These are phyloP conservation scores for Masnerella sp. DNA, from an alignment of 2,888 invertebrate species.

Conservation along the genomic window DNA sequence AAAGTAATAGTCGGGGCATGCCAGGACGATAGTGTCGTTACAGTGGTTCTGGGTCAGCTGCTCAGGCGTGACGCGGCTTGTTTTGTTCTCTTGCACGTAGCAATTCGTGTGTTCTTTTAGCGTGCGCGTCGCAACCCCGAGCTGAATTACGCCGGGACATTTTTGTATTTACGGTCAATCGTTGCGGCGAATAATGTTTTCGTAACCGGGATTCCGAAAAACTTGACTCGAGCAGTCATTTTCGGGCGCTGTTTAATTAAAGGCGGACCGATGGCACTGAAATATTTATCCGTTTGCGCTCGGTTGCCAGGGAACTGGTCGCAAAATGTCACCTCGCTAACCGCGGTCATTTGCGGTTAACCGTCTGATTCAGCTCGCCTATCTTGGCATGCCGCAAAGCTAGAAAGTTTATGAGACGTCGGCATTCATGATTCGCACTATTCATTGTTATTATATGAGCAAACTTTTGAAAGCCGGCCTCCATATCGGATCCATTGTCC, in stretches of 20 bases:
- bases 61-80: slow-evolving; percentile 39
- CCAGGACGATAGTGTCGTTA: no score
- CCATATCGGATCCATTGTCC: slow-evolving; percentile 52
- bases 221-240: slow-evolving; percentile 25
- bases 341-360: slow-evolving; percentile 60
- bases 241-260: neutral
- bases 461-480: slow-evolving; percentile 53
- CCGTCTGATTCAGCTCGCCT: slow-evolving; percentile 59
- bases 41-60: slow-evolving; percentile 34
- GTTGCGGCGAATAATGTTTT: slow-evolving; percentile 35
- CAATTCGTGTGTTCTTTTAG: slow-evolving; percentile 35
- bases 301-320: slow-evolving; percentile 51
- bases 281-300: slow-evolving; percentile 45
- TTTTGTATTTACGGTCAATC: slow-evolving; percentile 49
- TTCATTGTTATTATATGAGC: slow-evolving; percentile 58
- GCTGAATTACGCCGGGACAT: slow-evolving; percentile 37
- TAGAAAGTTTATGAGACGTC: slow-evolving; percentile 61
- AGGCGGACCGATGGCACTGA: neutral
- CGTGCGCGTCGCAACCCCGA: slow-evolving; percentile 20
- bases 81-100: slow-evolving; percentile 21
- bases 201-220: slow-evolving; percentile 34
- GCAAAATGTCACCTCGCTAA: slow-evolving; percentile 59
- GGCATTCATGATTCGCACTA: slow-evolving; percentile 55
- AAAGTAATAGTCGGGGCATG: no score
- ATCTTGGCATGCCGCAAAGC: slow-evolving; percentile 58